Base-by-base conservation (phyloP, 2,113 vertebrate species). In the Heliornis fulica region DNA sequence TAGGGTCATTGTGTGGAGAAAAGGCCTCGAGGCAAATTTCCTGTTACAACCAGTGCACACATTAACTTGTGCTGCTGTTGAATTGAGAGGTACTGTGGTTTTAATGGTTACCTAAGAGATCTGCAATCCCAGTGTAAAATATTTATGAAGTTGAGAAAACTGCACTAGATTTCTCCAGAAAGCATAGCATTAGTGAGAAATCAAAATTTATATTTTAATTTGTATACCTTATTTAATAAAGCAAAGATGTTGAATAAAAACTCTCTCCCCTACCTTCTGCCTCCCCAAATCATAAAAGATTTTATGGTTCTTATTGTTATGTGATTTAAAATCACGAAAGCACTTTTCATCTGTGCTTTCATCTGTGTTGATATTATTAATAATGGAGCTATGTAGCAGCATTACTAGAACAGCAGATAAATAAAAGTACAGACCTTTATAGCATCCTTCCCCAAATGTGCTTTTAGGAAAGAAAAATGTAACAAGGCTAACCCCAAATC, bases 251-350 rank as follows among this genome's bases (percentile, higher is more conserved):
- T 82, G 82, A 79, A 64, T 59, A 54, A 94, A 78, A 66, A 9
- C 36, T 77, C 41, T 9, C 13, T 90, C 11, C 46, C 2, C 45
- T 59, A 15, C 28, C 14, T 38, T 78, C 64, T 75, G 8, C 34
- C 20, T 84, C 17, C n/a, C 14, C 28, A 74, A 57, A 61, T 63
- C 32, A 21, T 51, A 50, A 51, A 69, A 87, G 13, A 43, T n/a
- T 28, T 46, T 56, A 38, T 71, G 20, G 32, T 75, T 85, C 26
- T 87, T 82, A 78, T 29, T 81, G 59, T 59, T 87, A 75, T 34
- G 26, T 85, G 61, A 60, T 92, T 90, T 68, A n/a, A 82, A 92
- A 79, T 40, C 36, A 40, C 69, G 50, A 83, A 87, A 95, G 46
- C 51, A 48, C 34, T 88, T 90, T 71, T 92, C 65, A 78, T 89